These are phyloP conservation scores for Catostylus mosaicus DNA, from an alignment of 30 jellyfish, hydroid and myxozoan species.

Conservation along the genomic window DNA sequence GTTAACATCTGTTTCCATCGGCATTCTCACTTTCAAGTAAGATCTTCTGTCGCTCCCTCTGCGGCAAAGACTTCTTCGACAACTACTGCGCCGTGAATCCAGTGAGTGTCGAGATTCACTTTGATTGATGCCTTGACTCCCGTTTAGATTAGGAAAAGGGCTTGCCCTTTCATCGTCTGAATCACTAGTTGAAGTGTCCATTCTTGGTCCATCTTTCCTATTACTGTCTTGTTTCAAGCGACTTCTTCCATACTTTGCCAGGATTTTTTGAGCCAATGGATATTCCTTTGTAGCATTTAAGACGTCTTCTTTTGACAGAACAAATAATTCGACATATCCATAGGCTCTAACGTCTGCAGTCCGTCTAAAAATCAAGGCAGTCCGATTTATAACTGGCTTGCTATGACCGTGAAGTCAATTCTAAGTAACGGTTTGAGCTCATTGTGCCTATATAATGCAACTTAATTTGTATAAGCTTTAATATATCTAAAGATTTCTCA, in stretches of 20 bases:
- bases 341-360: constrained; percentile 95
- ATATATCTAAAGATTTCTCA: too few species aligned
- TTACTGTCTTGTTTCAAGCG: constrained; percentile 72
- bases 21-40: constrained; percentile 2
- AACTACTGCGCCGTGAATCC: constrained; percentile 43
- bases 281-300: constrained; percentile 82
- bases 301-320: constrained; percentile 88
- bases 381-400: too few species aligned
- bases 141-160: constrained; percentile 14
- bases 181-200: constrained; percentile 70
- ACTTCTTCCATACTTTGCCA: constrained; percentile 86
- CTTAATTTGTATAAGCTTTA: too few species aligned
- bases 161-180: constrained; percentile 64
- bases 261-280: constrained; percentile 88
- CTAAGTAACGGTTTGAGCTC: too few species aligned
- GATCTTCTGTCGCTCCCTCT: constrained; percentile 33
- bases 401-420: background rate
- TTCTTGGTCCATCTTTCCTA: constrained; percentile 74
- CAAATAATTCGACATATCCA: constrained; percentile 94
- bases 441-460: too few species aligned
- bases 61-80: constrained; percentile 28
- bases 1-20: constrained; percentile 29
- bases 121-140: constrained; percentile 10
- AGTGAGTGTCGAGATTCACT: constrained; percentile 16
- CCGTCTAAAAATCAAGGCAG: constrained; percentile 65